Evolutionary conservation across 2,797 vertebrate genomes (phyloP), one percentile per base, ranked within the genome.

Genomic region (Taeniopygia guttata): DNA sequence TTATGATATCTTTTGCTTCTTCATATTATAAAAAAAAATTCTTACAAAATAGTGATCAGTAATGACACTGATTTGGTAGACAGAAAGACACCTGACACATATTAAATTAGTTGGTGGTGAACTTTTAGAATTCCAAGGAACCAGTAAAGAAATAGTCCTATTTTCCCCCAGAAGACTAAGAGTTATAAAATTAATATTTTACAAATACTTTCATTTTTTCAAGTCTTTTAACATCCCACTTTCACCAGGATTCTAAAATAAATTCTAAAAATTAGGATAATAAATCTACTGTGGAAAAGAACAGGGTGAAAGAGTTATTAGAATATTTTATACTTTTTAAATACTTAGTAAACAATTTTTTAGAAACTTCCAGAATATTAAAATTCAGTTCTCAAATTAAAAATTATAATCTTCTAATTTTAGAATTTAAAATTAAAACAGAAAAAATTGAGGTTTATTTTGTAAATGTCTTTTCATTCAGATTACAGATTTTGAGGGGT

Each of bases 401-500:
- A 66, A 77, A 67, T 42, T 19, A 43, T 27, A 1, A 43, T 14
- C 5, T 68, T 59, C 2, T 25, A 60, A 69, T 32, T 84, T 63
- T 67, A 54, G 59, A 58, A 38, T 20, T 10, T 27, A 1, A 56
- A 64, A n/a, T 40, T 59, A 43, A 75, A 78, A n/a, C 7, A 63
- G 9, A 63, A 12, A 69, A 54, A 54, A 5, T 5, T 1, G 0
- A 0, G 2, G 13, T 89, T 40, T 21, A 10, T 49, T 13, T n/a
- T 62, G 7, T 6, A 89, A 7, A 25, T 48, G 10, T 30, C 6
- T 52, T 64, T 64, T 16, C 5, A 52, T 62, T 48, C 29, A 56
- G 29, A 62, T 43, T 7, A 49, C 9, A 48, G 2, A 26, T 60
- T 76, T 68, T 40, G 7, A 9, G 22, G 14, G 3, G 0, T 5